Conservation (phyloP, 2,888 invertebrate genomes). For the Pammene aurita region DNA sequence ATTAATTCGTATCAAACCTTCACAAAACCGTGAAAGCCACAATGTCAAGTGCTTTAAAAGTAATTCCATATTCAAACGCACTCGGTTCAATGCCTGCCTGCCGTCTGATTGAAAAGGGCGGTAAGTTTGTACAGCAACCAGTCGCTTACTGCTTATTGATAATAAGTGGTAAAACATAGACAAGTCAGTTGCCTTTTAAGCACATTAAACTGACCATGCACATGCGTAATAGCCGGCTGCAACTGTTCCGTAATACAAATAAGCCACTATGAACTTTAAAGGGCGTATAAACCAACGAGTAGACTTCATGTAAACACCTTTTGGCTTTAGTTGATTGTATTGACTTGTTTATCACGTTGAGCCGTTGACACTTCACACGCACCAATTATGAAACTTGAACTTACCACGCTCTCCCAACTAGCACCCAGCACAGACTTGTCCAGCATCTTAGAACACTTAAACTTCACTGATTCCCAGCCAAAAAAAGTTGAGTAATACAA, state of each 20-base stretch:
- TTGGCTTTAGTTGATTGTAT: slow-evolving; percentile 40
- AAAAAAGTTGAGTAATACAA: slow-evolving; percentile 47
- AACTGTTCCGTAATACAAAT: slow-evolving; percentile 59
- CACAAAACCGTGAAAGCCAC: slow-evolving; percentile 60
- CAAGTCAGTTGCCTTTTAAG: slow-evolving; percentile 75
- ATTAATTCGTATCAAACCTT: slow-evolving; percentile 56
- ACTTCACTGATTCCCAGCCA: slow-evolving; percentile 48
- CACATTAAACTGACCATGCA: slow-evolving; percentile 68
- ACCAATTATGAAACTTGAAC: slow-evolving; percentile 48
- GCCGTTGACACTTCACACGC: slow-evolving; percentile 34
- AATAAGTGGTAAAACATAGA: slow-evolving; percentile 53
- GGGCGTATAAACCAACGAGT: slow-evolving; percentile 8
- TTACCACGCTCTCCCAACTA: slow-evolving; percentile 81
- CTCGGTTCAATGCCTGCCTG: slow-evolving; percentile 72
- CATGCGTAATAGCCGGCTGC: slow-evolving; percentile 67
- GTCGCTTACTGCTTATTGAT: background rate
- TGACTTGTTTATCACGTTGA: slow-evolving; percentile 40
- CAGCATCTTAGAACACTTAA: slow-evolving; percentile 63
- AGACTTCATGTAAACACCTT: slow-evolving; percentile 19
- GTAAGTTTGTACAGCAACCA: background rate
- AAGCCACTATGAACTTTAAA: slow-evolving; percentile 45
- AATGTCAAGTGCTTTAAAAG: slow-evolving; percentile 79
- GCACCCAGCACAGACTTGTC: slow-evolving; percentile 75
- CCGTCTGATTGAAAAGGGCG: background rate
- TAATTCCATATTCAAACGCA: slow-evolving; percentile 72